These are phyloP conservation scores for Chesias legatella DNA, from an alignment of 2,888 invertebrate species.

Conservation along the genomic window DNA sequence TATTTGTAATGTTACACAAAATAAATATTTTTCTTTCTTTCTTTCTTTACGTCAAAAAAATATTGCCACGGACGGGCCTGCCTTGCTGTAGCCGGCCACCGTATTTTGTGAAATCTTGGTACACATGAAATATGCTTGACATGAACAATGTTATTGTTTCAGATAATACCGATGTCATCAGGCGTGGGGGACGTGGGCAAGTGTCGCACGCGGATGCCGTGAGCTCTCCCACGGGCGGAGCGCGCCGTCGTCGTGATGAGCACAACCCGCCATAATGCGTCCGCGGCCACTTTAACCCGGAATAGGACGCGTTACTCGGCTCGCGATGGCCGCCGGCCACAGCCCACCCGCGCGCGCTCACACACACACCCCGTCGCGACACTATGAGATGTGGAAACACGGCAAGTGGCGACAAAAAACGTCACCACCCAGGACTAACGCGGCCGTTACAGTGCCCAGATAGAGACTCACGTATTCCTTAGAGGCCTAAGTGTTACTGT, in stretches of 20 bases:
- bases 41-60: too few relatives aligned
- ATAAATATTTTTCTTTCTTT: too few relatives aligned
- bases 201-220: slow-evolving; percentile 64
- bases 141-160: too few relatives aligned
- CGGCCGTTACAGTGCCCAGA: slow-evolving; percentile 74
- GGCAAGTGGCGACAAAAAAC: slow-evolving; percentile 87
- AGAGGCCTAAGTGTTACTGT: slow-evolving; percentile 76
- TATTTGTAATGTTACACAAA: too few relatives aligned
- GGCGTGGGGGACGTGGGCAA: slow-evolving; percentile 36
- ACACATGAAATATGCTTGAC: too few relatives aligned
- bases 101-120: too few relatives aligned
- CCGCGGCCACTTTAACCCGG: slow-evolving; percentile 78
- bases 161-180: slow-evolving; percentile 61
- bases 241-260: slow-evolving; percentile 77
- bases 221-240: slow-evolving; percentile 63
- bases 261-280: slow-evolving; percentile 77
- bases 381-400: slow-evolving; percentile 88
- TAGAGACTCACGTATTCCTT: slow-evolving; percentile 60
- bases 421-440: slow-evolving; percentile 74
- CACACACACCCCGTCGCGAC: slow-evolving; percentile 53
- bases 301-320: slow-evolving; percentile 70
- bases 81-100: too few relatives aligned
- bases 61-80: too few relatives aligned
- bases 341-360: slow-evolving; percentile 59
- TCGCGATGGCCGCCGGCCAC: slow-evolving; percentile 72